Evolutionary conservation across 92 coral and sea anemone genomes (phyloP), one percentile per base, ranked within the genome.

Genomic region (Epizoanthus illoricatus): DNA sequence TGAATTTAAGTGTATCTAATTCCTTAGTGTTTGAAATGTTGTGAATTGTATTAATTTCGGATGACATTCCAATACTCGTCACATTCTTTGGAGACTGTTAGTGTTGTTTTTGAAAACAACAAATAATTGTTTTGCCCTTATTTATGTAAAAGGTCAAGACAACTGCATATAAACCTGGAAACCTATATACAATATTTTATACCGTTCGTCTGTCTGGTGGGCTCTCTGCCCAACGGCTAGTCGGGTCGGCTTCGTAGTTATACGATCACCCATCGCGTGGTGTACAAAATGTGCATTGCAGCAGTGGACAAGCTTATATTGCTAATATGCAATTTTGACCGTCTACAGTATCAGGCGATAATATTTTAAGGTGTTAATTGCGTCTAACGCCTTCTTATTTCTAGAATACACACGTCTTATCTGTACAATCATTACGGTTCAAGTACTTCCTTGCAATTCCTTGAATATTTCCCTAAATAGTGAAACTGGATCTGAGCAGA

Each of bases 361-460:
- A 49, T 72, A 52, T 72, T 54, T 47, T 4, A 72, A 49, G 59
- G 59, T 72, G 40, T 49, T 52, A 47, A 20, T 47, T 54, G 62
- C 62, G 62, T 72, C 59, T 11, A 13, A 68, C n/a, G 52, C 52
- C 49, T 68, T 52, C 15, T 9, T 68, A 47, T 24, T 11, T 72
- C 59, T 47, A 17, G 9, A 43, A 33, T 69, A 41, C 39, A 72
- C 52, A 45, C 52, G 16, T 19, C 39, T 72, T 17, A 19, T 36
- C 60, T 54, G 28, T 17, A 42, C 7, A 24, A 58, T 21, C 10
- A 28, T 59, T n/a, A 59, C 10, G 18, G n/a, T 21, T 21, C 43
- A 74, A 58, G 45, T 23, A 20, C 56, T 59, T 10, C 54, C 56
- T 60, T 40, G 39, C 40, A 78, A 78, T 78, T 78, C 72, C 82